phyloP scores from a whole-genome alignment of 2,797 vertebrate genomes.

The Pelobates cultripes region DNA sequence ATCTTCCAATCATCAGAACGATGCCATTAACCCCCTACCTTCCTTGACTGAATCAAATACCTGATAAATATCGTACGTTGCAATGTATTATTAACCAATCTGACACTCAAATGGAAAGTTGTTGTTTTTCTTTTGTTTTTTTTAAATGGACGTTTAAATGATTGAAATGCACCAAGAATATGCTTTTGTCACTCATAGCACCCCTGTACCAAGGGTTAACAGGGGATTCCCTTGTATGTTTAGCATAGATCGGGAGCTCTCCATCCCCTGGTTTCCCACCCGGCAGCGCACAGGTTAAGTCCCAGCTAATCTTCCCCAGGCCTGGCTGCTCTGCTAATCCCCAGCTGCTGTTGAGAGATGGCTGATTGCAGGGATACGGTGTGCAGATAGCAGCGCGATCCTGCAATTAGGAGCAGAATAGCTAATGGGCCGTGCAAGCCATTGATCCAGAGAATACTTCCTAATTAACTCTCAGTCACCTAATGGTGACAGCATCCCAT shows the following conservation, averaged over 20 bases:
- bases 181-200: background rate
- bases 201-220: background rate
- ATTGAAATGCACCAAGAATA: background rate
- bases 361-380: constrained; percentile 41
- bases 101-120: too few relatives aligned
- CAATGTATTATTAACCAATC: too few relatives aligned
- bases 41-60: too few relatives aligned
- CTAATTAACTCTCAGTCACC: constrained; percentile 78
- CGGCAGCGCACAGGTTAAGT: too few relatives aligned
- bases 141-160: too few relatives aligned
- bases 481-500: constrained; percentile 74
- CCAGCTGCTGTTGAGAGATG: constrained; percentile 6
- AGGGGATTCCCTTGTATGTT: too few relatives aligned
- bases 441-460: constrained; percentile 78
- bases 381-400: constrained; percentile 63
- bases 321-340: constrained; percentile 27
- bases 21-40: too few relatives aligned
- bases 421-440: constrained; percentile 76
- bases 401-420: constrained; percentile 74
- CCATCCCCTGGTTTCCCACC: too few relatives aligned
- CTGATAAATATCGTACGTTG: too few relatives aligned
- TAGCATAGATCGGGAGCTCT: too few relatives aligned
- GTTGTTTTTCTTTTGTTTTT: too few relatives aligned
- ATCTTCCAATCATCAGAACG: too few relatives aligned
- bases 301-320: constrained; percentile 20